Percentiles rank a stretch among this genome's conserved stretches.
These are phyloP conservation scores for Drosophila burlai DNA, from an alignment of 1,140 invertebrate genomes.

Conservation along the genomic window DNA sequence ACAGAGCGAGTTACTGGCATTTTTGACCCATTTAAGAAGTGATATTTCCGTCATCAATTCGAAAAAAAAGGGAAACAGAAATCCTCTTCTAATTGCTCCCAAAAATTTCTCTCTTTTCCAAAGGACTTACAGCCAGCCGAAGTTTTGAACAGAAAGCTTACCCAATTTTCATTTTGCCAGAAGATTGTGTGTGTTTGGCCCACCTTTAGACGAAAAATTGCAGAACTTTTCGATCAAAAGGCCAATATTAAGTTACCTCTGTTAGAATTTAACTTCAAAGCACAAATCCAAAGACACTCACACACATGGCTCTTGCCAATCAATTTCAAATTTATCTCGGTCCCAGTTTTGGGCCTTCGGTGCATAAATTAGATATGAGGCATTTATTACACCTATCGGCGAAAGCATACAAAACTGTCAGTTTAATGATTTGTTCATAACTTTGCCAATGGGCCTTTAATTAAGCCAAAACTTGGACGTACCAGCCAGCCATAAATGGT, in stretches of 20 bases:
- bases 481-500: slow-evolving; percentile 20
- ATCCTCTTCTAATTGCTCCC: slow-evolving; percentile 35
- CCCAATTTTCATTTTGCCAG: not conserved
- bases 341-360: slow-evolving; percentile 15
- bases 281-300: not conserved
- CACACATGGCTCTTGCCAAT: slow-evolving; percentile 30
- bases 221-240: slow-evolving; percentile 16
- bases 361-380: slow-evolving; percentile 61
- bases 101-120: slow-evolving; percentile 11
- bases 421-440: slow-evolving; percentile 74
- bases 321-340: slow-evolving; percentile 56
- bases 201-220: slow-evolving; percentile 20
- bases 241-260: slow-evolving; percentile 21
- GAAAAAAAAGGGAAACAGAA: slow-evolving; percentile 15
- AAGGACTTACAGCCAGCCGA: not conserved
- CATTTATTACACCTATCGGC: slow-evolving; percentile 67
- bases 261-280: slow-evolving; percentile 24
- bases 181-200: slow-evolving; percentile 1
- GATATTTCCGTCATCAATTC: slow-evolving; percentile 36
- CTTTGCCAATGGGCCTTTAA: slow-evolving; percentile 62
- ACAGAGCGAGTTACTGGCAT: not conserved
- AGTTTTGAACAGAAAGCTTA: slow-evolving; percentile 11
- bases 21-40: slow-evolving; percentile 33
- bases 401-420: slow-evolving; percentile 60
- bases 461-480: slow-evolving; percentile 47